A percentile compares a stretch with the other conserved stretches of the same genome.
These are phyloP conservation scores for Geodia barretti DNA, from an alignment of 37 sponge, comb jelly and placozoan species.

Conservation along the genomic window DNA sequence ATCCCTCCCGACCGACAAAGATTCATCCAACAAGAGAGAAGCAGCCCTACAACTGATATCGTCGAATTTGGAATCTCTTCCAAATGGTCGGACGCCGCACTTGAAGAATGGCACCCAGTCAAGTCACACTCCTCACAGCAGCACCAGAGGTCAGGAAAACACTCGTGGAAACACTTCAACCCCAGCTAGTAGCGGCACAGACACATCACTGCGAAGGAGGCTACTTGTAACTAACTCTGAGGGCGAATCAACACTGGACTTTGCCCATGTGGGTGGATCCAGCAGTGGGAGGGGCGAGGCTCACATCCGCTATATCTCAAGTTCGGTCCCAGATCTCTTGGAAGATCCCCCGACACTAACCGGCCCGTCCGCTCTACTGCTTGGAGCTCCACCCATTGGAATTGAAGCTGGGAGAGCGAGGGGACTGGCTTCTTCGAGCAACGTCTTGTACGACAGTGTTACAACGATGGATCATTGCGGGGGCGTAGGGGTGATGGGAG, in stretches of 20 bases:
- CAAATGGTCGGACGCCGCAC: not conserved
- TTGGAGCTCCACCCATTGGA: too few relatives aligned
- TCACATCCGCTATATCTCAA: not conserved
- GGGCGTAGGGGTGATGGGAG: too few relatives aligned
- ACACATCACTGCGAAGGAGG: not conserved
- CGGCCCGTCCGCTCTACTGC: too few relatives aligned
- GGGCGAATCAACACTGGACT: not conserved
- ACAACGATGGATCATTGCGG: too few relatives aligned
- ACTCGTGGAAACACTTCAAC: not conserved
- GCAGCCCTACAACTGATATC: not conserved
- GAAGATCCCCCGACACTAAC: not conserved
- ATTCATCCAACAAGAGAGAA: not conserved
- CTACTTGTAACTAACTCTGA: not conserved
- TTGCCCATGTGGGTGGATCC: too few relatives aligned
- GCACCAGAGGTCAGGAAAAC: not conserved
- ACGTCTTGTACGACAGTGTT: too few relatives aligned
- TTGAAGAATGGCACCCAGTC: not conserved
- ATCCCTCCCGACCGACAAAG: not conserved
- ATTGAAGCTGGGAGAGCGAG: too few relatives aligned
- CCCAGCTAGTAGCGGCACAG: not conserved
- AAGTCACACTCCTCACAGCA: not conserved
- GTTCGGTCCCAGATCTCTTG: not conserved
- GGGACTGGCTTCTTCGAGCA: slow-evolving; percentile 1
- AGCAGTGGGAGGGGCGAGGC: too few relatives aligned
- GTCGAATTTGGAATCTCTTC: not conserved